These are phyloP conservation scores for Antitype chi DNA, from an alignment of 2,888 invertebrate genomes.

Conservation along the genomic window DNA sequence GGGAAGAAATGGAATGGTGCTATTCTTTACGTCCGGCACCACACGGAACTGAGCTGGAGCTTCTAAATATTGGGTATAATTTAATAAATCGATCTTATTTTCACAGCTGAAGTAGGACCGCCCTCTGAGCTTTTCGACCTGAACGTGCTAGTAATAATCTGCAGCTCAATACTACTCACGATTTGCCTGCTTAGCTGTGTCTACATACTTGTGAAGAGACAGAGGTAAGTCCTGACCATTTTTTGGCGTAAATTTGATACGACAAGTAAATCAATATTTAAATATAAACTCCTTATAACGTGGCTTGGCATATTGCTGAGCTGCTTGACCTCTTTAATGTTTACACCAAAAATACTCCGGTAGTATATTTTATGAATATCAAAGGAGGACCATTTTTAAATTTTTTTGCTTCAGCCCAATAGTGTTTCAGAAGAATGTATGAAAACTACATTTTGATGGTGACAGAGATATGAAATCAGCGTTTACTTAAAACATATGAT, in stretches of 20 bases:
- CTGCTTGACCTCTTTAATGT: neutral
- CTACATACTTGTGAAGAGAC: conserved; percentile 85
- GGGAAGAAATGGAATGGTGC: too few species aligned
- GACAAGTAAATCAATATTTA: too few species aligned
- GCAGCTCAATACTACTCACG: conserved; percentile 85
- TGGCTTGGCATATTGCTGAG: neutral
- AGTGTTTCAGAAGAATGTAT: neutral
- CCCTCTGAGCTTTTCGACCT: conserved; percentile 86
- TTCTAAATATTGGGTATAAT: neutral
- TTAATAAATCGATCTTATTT: neutral
- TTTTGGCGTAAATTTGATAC: neutral
- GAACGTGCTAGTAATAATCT: conserved; percentile 86
- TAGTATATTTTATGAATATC: neutral
- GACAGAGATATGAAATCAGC: neutral
- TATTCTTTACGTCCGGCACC: too few species aligned
- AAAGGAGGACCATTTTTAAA: neutral
- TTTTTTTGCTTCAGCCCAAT: neutral
- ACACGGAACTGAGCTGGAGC: too few species aligned
- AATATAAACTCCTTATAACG: neutral
- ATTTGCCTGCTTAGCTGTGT: conserved; percentile 85
- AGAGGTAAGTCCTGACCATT: conserved; percentile 73
- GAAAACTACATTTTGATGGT: neutral
- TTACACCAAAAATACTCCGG: neutral
- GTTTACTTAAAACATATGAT: neutral
- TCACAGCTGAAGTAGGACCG: conserved; percentile 86